Evolutionary conservation across 1,140 invertebrate species (phyloP), one percentile per base, ranked within the genome.

Genomic region (Apis cerana): DNA sequence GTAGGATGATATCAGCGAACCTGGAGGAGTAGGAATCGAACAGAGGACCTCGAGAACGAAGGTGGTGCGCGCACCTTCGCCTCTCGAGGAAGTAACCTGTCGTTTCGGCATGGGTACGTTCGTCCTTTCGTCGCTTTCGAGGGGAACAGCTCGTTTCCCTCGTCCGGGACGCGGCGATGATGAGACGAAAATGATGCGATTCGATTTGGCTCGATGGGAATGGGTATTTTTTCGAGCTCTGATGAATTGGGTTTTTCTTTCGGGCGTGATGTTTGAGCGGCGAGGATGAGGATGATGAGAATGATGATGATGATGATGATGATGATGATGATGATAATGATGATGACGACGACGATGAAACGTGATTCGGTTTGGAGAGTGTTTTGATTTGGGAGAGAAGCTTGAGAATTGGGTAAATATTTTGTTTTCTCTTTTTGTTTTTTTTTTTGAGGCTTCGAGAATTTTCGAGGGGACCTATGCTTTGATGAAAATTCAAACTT

Each of bases 21-120:
- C 69, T 76, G 62, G 71, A 85, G 83, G 89, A 88, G 90, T 88
- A 90, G 88, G 88, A 88, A 87, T 86, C 87, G 84, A 62, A 80
- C 74, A 76, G 33, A 43, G 79, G 67, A 74, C 82, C 77, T 82
- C 70, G 61, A 54, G 69, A 72, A 48, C 77, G 56, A 75, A 67
- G 33, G 33, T 43, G 33, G 72, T 74, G 82, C 68, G 85, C 78
- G 13, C 17, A 56, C 54, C 15, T 13, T 56, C 15, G 72, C 70
- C 78, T 75, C 80, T 87, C n/a, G 23, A 62, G 65, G 19, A 70
- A 71, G 77, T 59, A 89, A 89, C 89, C 85, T 90, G 89, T 87
- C 85, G 84, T 76, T 75, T 59, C 58, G 54, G 75, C 21, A 7
- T 19, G 54, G 27, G 21, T 61, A 61, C 58, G 52, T 17, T 64